phyloP scores from a whole-genome alignment of 2,113 vertebrate species.

The Podilymbus podiceps region DNA sequence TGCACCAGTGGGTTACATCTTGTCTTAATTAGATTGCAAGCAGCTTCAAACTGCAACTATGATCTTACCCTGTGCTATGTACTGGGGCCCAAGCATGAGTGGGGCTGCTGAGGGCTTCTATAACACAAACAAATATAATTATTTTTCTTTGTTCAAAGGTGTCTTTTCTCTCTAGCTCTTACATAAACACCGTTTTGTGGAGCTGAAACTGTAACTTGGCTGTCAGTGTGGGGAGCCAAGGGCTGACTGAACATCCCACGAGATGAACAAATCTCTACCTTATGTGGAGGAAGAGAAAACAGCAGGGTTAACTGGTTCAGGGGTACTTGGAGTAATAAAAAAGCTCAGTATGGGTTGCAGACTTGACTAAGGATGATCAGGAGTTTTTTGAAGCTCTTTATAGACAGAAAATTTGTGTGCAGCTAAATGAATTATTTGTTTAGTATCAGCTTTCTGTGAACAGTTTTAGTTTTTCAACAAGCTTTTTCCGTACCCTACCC shows the following conservation, averaged over 20 bases:
- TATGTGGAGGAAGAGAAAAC: conserved; percentile 62
- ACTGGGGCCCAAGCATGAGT: neutral
- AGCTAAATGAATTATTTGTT: neutral
- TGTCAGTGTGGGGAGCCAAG: conserved; percentile 43
- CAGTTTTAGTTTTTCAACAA: neutral
- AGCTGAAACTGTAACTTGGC: conserved; percentile 28
- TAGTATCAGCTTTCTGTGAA: neutral
- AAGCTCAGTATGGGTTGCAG: neutral
- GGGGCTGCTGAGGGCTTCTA: neutral
- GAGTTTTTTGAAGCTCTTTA: conserved; percentile 9
- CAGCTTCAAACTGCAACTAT: neutral
- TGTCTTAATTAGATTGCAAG: conserved; percentile 32
- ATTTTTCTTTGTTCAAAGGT: conserved; percentile 59
- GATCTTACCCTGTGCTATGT: neutral
- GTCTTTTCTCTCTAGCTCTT: conserved; percentile 36
- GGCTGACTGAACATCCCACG: conserved; percentile 27
- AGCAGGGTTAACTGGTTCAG: conserved; percentile 36
- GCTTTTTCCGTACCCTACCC: neutral
- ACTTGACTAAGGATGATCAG: neutral
- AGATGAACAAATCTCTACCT: conserved; percentile 67
- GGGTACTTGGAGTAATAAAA: conserved; percentile 30
- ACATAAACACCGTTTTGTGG: conserved; percentile 27
- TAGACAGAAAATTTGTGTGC: neutral
- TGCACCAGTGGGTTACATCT: neutral
- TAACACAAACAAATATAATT: conserved; percentile 37